Base-by-base conservation (phyloP, 2,113 vertebrate species). In the Osmerus eperlanus region DNA sequence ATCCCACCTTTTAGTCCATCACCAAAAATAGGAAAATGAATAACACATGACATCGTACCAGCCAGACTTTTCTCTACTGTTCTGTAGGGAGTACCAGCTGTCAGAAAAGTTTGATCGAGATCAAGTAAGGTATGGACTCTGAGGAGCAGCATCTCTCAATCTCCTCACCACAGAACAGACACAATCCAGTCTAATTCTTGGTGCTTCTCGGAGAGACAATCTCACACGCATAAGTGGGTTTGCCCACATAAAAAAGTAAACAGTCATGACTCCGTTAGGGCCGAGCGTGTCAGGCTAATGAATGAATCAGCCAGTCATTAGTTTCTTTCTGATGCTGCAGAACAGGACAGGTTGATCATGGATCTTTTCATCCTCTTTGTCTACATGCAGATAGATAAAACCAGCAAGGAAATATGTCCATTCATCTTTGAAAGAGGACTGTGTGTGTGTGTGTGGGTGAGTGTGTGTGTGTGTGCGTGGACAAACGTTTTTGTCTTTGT, bases 291-390 rank as follows among this genome's bases (percentile, higher is more conserved):
- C 77, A 80, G 74, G 62, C 79, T 91, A 88, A 91, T 92, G 85
- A 91, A 90, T 88, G 89, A 88, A 92, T 92, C 90, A 91, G 76
- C 79, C 76, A 72, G 77, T 89, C 88, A 89, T 90, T 88, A 90
- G 86, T 83, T 89, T 80, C 67, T 84, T 77, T 88, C 81, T 84
- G 75, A 68, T 28, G 73, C 69, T 76, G 71, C 56, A 21, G 58
- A 71, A 67, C 74, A 69, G 79, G 85, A 76, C 70, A 54, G 71
- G 74, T 56, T 11, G 14, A 25, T n/a, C 41, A n/a, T 25, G 67
- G 73, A 51, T 47, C 7, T n/a, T 63, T 68, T 73, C 61, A 41
- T 65, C 78, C 51, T 65, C 78, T 25, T 68, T 65, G 65, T 9
- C 60, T 36, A 64, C 85, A 76, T 74, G 58, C 73, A 73, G 70